These are phyloP conservation scores for Watersipora subatra DNA, from an alignment of 1,140 invertebrate species.

Conservation along the genomic window DNA sequence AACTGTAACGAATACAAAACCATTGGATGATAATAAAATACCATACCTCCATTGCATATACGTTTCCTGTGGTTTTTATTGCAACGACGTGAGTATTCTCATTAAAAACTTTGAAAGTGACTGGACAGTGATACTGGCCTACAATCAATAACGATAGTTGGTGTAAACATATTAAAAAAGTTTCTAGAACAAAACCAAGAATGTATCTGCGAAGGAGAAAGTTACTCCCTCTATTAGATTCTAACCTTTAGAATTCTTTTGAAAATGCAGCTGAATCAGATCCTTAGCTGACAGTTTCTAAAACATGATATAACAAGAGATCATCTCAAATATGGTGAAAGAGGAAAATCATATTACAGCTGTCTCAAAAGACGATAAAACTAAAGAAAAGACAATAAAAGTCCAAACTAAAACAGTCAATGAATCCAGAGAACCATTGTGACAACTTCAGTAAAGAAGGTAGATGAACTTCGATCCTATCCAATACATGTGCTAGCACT, in stretches of 20 bases:
- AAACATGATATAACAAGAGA: no score
- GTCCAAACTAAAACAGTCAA: slow-evolving; percentile 9
- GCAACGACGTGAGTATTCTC: slow-evolving; percentile 89
- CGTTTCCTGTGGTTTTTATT: slow-evolving; percentile 82
- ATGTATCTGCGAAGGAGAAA: background rate
- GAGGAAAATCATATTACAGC: no score
- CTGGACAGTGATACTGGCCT: slow-evolving; percentile 77
- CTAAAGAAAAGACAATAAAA: no score
- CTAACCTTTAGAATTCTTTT: slow-evolving; percentile 63
- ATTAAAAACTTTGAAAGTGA: slow-evolving; percentile 86
- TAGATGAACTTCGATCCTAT: no score
- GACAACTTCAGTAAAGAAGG: background rate
- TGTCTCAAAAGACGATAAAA: no score
- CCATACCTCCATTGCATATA: slow-evolving; percentile 74
- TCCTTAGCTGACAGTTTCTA: slow-evolving; percentile 66
- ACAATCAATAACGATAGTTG: slow-evolving; percentile 9
- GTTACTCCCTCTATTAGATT: background rate
- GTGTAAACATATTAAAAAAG: background rate
- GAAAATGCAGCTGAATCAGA: slow-evolving; percentile 77
- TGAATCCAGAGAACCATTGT: slow-evolving; percentile 3
- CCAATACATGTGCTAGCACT: no score
- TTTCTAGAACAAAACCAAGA: background rate
- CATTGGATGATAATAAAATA: no score
- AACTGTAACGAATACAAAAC: no score
- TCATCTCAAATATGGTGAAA: no score